Base-by-base conservation (phyloP, 2,113 vertebrate species). In the Oreocharis arfaki region DNA sequence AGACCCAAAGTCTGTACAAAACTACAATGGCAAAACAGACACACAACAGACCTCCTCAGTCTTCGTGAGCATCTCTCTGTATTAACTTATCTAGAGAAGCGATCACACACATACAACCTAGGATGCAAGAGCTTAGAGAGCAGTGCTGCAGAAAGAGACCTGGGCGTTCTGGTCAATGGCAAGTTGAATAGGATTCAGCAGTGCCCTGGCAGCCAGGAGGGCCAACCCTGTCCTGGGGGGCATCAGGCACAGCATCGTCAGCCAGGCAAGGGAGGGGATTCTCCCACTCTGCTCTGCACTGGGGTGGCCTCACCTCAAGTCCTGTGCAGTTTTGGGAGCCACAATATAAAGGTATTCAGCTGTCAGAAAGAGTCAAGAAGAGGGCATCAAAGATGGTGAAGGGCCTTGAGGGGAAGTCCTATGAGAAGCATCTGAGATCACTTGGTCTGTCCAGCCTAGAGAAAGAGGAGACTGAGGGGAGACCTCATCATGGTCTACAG, bases 281-380 rank as follows among this genome's bases (percentile, higher is more conserved):
- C 33, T 24, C 55, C 44, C 0, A 0, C 22, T 44, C 39, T 39
- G 7, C 12, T 85, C 42, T 42, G 41, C 10, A 2, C 13, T 30
- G 23, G 18, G 2, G 47, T 0, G 1, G n/a, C n/a, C 39, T 61
- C 10, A 3, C 10, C 39, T 77, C 0, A 0, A 33, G 24, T 39
- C 9, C 13, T 39, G 39, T 1, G 13, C 23, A 39, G 12, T 13
- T 87, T 24, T n/a, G n/a, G 16, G 47, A 33, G 26, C 24, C 8
- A 3, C 24, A 41, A 39, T n/a, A 33, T 9, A 70, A 53, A 46
- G n/a, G 55, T 7, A 63, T 3, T 15, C 47, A 70, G 14, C 28
- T 55, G 8, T 24, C 11, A 47, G 55, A 52, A 20, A 37, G 37
- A 27, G 10, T n/a, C 16, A 30, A 30, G 17, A 70, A 13, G 11